These are phyloP conservation scores for Amiota communis DNA, from an alignment of 2,888 invertebrate genomes.

Conservation along the genomic window DNA sequence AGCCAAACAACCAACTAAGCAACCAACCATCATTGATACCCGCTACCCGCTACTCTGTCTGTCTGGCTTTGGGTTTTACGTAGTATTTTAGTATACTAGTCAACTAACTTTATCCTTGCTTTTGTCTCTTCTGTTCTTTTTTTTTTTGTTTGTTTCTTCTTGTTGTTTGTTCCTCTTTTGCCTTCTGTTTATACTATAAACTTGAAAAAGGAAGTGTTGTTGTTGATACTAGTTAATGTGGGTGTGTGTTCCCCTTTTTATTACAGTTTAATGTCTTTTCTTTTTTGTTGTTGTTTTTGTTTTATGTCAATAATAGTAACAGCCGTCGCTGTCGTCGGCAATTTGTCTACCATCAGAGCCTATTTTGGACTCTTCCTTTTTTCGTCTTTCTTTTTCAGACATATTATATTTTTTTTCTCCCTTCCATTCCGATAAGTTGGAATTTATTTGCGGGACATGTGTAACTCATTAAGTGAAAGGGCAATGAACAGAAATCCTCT, in stretches of 20 bases:
- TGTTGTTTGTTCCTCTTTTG: neutral
- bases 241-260: neutral
- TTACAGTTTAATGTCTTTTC: neutral
- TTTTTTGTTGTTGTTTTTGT: conserved; percentile 1
- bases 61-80: conserved; percentile 5
- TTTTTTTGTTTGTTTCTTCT: neutral
- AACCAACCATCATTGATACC: neutral
- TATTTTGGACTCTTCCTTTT: too few species aligned
- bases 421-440: too few species aligned
- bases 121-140: neutral
- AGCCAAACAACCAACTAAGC: neutral
- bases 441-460: too few species aligned
- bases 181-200: neutral
- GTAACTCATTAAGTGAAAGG: too few species aligned
- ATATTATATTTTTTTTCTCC: too few species aligned
- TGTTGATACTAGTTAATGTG: neutral
- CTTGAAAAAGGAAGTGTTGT: conserved; percentile 8
- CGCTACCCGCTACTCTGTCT: conserved; percentile 21
- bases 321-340: too few species aligned
- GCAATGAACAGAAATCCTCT: too few species aligned
- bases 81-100: too few species aligned
- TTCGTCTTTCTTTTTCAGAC: too few species aligned
- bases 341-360: too few species aligned
- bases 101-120: too few species aligned
- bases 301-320: neutral